Base-by-base conservation (phyloP, 2,888 invertebrate genomes). In the Dryadula phaetusa region DNA sequence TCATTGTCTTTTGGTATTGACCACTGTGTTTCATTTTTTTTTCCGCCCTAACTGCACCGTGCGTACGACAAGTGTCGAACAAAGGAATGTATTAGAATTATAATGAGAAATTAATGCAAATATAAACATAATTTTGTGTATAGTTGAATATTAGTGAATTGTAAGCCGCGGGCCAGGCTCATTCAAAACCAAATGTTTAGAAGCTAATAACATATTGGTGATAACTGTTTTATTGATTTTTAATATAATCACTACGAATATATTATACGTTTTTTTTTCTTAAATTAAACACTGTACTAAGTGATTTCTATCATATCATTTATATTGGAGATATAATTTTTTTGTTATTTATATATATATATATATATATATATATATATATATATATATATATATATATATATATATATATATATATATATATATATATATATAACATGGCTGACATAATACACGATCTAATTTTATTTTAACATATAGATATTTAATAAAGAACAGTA, bases 31-130 rank as follows among this genome's bases (percentile, higher is more conserved):
- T 18, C 18, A 64, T 62, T 70, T 65, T 70, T 68, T 70, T 65
- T 66, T 34, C n/a, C n/a, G 37, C 22, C 44, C 22, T 83, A 85
- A 82, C 84, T 81, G 86, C 84, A 80, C 79, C 75, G 73, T 84
- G 79, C 77, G 82, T 83, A 82, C 67, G 70, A 69, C 75, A 74
- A 72, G 74, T 75, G 74, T 70, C 67, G 63, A 71, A 75, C 73
- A 76, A 75, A 75, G 75, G 72, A 76, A 74, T 75, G 67, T 66
- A 70, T 74, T 32, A 18, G 72, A 73, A 75, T 76, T 71, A 74
- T 74, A 74, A 76, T 76, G 73, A 71, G 40, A 67, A 73, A 75
- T 74, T 73, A 74, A 77, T 75, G 76, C 74, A 72, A 77, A 77
- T 76, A 52, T 25, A 63, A 63, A 70, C 69, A 71, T 74, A 75